Conservation (phyloP, 2,113 vertebrate species). For the Syrrhaptes paradoxus region DNA sequence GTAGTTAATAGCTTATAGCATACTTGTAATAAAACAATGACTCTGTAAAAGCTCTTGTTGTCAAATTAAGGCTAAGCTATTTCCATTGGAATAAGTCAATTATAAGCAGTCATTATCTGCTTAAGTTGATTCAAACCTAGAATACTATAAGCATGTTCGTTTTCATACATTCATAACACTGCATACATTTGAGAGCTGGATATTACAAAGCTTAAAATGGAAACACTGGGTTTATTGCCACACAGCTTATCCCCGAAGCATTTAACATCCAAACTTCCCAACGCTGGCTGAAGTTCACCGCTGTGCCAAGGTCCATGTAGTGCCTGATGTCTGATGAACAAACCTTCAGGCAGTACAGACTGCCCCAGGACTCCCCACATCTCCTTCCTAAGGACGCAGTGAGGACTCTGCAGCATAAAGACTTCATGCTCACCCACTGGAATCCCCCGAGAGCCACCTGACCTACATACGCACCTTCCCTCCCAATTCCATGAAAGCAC, state of each 20-base stretch:
- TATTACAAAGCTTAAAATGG: not conserved
- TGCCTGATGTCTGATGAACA: not conserved
- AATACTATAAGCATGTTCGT: not conserved
- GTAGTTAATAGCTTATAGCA: constrained; percentile 47
- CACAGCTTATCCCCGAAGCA: not conserved
- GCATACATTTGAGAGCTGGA: not conserved
- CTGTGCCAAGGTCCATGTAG: fast-evolving
- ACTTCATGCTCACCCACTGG: fast-evolving
- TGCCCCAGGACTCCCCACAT: not conserved
- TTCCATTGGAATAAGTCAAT: constrained; percentile 72
- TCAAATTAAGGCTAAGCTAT: constrained; percentile 68
- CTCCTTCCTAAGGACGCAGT: not conserved
- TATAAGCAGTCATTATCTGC: constrained; percentile 66
- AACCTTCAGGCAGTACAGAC: not conserved
- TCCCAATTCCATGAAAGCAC: not conserved
- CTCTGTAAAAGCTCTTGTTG: constrained; percentile 57
- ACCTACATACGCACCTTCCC: fast-evolving
- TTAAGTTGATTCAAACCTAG: constrained; percentile 63
- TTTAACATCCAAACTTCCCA: fast-evolving
- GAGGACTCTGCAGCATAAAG: not conserved
- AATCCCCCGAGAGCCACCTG: fast-evolving
- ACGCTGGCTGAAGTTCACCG: not conserved
- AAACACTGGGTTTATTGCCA: not conserved
- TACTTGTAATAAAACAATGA: constrained; percentile 49
- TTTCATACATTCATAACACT: not conserved